Evolutionary conservation across 2,797 vertebrate species (phyloP), one percentile per base, ranked within the genome.

Genomic region (Semaprochilodus insignis): DNA sequence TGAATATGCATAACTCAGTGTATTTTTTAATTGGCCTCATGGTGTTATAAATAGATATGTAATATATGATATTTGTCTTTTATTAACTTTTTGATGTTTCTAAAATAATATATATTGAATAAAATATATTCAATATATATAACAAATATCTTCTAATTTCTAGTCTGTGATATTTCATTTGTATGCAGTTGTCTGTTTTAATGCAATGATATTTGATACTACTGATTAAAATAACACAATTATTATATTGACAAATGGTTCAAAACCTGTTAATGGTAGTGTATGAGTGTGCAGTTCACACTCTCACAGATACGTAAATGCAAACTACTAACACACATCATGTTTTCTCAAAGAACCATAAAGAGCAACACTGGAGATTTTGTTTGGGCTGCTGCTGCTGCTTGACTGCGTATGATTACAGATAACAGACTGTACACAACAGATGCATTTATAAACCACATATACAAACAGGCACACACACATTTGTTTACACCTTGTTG

Each of bases 381-480:
- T 69, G 66, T 65, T 65, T 65, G 25, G 62, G 62, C 62, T 65
- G 62, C 62, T 63, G 6, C 25, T n/a, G n/a, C n/a, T 31, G 27
- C 27, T 65, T 17, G 25, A 31, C 25, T 65, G 62, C 13, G 15
- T 65, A 31, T 62, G 25, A 31, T 40, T 48, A 70, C 23, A 79
- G 55, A 48, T 60, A 59, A 40, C 55, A 23, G 59, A 81, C 23
- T 17, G 34, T 52, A 76, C 34, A 65, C 4, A 62, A 25, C 59
- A 62, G 17, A 21, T 4, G 23, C 23, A 10, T 62, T 25, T 62
- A 71, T 19, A 72, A 40, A 77, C 44, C 76, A 76, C 80, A 40
- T 31, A 71, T n/a, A 54, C 44, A 51, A 36, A 52, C 15, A 71
- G n/a, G 51, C 63, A 71, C 63, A 60, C 40, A 51, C n/a, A 69